Evolutionary conservation across 2,888 invertebrate species (phyloP).

Genomic region (Merodon equestris): DNA sequence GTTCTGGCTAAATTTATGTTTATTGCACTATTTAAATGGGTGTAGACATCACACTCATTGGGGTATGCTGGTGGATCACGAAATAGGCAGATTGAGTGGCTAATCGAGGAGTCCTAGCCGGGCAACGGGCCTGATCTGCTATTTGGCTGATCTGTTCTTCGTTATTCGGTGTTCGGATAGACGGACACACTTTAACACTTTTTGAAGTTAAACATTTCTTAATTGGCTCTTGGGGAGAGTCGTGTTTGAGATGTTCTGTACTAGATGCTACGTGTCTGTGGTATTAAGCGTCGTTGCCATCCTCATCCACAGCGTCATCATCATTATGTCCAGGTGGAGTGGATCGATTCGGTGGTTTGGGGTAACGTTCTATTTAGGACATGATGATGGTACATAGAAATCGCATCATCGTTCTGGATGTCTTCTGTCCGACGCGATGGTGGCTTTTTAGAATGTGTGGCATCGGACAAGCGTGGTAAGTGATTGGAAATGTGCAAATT

Average conservation of each 20-base stretch:
- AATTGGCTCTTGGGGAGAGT: slow-evolving; percentile 61
- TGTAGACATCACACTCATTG: slow-evolving; percentile 52
- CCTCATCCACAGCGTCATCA: slow-evolving; percentile 8
- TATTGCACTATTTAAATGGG: slow-evolving; percentile 67
- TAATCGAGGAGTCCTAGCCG: slow-evolving; percentile 45
- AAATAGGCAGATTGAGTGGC: slow-evolving; percentile 21
- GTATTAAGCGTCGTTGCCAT: slow-evolving; percentile 13
- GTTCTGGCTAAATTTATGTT: slow-evolving; percentile 65
- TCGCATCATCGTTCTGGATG: slow-evolving; percentile 62
- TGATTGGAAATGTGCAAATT: slow-evolving; percentile 47
- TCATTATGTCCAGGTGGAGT: neutral
- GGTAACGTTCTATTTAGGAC: slow-evolving; percentile 62
- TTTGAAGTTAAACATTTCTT: slow-evolving; percentile 65
- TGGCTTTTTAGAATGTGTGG: slow-evolving; percentile 24
- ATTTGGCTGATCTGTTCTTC: slow-evolving; percentile 5
- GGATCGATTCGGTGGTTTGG: slow-evolving; percentile 63
- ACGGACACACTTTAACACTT: slow-evolving; percentile 63
- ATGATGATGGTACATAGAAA: slow-evolving; percentile 64
- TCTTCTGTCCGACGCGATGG: slow-evolving; percentile 40
- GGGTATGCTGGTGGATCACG: neutral
- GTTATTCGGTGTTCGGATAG: slow-evolving; percentile 41
- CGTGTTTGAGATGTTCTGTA: slow-evolving; percentile 54
- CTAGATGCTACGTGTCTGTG: slow-evolving; percentile 28
- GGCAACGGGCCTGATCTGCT: too few species aligned
- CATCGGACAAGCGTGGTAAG: slow-evolving; percentile 34